These are phyloP conservation scores for Ochlodes sylvanus DNA, from an alignment of 2,888 invertebrate species.

Conservation along the genomic window DNA sequence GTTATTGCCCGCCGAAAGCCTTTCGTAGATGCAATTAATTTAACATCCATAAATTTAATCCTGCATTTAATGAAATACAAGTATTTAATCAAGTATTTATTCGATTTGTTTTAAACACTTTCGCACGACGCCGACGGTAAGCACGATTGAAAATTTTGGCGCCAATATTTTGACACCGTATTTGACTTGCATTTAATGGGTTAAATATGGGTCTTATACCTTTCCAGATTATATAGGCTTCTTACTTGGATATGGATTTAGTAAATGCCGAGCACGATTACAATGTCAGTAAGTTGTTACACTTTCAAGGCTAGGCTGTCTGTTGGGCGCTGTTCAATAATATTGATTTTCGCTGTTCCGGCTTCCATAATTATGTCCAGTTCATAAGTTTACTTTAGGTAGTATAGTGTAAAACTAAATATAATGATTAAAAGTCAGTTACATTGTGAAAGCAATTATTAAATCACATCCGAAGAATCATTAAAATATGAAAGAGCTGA, in stretches of 20 bases:
- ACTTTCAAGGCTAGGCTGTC: conserved; percentile 11
- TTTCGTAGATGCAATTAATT: conserved; percentile 32
- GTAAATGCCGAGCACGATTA: conserved; percentile 10
- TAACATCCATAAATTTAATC: conserved; percentile 23
- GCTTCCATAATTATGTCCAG: conserved; percentile 15
- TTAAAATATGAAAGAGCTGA: no score
- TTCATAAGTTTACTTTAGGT: neutral
- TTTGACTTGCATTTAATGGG: no score
- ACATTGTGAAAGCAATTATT: neutral
- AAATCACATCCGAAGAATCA: no score
- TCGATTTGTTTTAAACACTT: conserved; percentile 4
- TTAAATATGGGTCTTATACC: no score
- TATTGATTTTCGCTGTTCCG: conserved; percentile 53
- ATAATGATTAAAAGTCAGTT: neutral
- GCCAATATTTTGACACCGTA: no score
- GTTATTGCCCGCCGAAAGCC: conserved; percentile 30
- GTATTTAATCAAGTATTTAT: conserved; percentile 23
- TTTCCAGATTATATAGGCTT: neutral
- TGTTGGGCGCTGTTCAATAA: conserved; percentile 48
- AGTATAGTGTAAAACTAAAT: neutral
- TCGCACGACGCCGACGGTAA: no score
- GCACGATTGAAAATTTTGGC: no score
- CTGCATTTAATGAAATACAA: conserved; percentile 31
- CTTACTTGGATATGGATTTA: neutral
- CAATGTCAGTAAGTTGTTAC: conserved; percentile 14